Evolutionary conservation across 2,797 vertebrate genomes (phyloP), one percentile per base, ranked within the genome.

Genomic region (Tachyglossus aculeatus): DNA sequence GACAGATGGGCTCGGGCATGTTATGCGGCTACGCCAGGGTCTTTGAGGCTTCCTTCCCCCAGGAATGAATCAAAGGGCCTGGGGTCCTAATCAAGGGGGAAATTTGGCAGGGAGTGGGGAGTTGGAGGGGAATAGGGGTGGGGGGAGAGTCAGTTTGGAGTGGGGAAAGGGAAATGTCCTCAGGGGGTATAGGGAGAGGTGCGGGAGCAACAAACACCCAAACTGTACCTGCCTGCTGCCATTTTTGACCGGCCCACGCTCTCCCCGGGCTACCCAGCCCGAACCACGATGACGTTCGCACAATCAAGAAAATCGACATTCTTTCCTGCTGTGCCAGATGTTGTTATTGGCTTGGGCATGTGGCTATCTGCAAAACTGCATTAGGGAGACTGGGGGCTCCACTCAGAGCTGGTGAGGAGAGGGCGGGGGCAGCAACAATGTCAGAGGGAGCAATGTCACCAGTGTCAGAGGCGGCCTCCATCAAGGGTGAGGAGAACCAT

Each of bases 1-100:
- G 78, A 59, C 37, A 59, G 63, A 67, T 39, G 53, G 71, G 66
- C 74, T 74, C 60, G 21, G 57, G 78, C 78, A 69, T 34, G 45
- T 48, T 19, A 15, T 21, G 5, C 66, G 54, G 70, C 55, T 70
- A 48, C 44, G 7, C 75, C 0, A 37, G 45, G 22, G 16, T 31
- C 41, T 48, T 50, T 43, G 18, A 13, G 25, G 21, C 16, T 33
- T 29, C 2, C 40, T 33, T 60, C 37, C 31, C 51, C 44, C 51
- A n/a, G 61, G 60, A 50, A 18, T 12, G 47, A 32, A 33, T 16
- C 67, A 31, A 16, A 25, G 39, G 57, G 5, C 19, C 38, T 31
- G 25, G 1, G 37, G 32, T 24, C 75, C 33, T 31, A 77, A 64
- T 53, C 63, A 27, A 34, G 19, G 24, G 29, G 48, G 31, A 4